phyloP scores from a whole-genome alignment of 2,888 invertebrate species.

The Tetragnatha montana region DNA sequence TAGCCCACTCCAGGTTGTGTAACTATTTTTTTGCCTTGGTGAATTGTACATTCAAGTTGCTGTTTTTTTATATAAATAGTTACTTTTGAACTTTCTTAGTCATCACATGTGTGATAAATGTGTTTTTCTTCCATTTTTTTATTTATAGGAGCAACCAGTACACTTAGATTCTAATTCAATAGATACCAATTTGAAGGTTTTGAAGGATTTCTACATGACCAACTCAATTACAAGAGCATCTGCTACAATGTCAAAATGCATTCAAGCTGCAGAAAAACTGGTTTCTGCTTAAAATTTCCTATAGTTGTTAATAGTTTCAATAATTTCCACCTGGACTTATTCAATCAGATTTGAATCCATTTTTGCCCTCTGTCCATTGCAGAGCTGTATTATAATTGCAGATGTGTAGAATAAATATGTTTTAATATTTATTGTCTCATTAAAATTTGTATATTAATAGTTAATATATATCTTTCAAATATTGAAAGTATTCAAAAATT shows the following conservation, averaged over 20 bases:
- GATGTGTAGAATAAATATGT: conserved; percentile 45
- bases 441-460: neutral
- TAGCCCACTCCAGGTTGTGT: too few relatives aligned
- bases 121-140: conserved; percentile 73
- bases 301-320: neutral
- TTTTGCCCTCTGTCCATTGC: conserved; percentile 9
- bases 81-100: neutral
- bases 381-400: conserved; percentile 54
- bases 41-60: too few relatives aligned
- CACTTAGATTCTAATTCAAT: conserved; percentile 77
- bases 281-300: conserved; percentile 10
- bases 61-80: neutral
- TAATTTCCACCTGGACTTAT: conserved; percentile 18
- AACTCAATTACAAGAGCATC: conserved; percentile 97
- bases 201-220: conserved; percentile 91
- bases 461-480: too few relatives aligned
- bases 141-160: conserved; percentile 47
- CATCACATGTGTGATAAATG: neutral
- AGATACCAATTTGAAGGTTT: conserved; percentile 80
- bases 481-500: too few relatives aligned
- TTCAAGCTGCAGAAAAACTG: conserved; percentile 90
- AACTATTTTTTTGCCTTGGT: too few relatives aligned
- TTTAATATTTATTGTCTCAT: conserved; percentile 26
- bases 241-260: conserved; percentile 98
- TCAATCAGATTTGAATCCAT: conserved; percentile 4